Conservation (phyloP, 2,888 invertebrate species). For the Diadegma fenestrale region DNA sequence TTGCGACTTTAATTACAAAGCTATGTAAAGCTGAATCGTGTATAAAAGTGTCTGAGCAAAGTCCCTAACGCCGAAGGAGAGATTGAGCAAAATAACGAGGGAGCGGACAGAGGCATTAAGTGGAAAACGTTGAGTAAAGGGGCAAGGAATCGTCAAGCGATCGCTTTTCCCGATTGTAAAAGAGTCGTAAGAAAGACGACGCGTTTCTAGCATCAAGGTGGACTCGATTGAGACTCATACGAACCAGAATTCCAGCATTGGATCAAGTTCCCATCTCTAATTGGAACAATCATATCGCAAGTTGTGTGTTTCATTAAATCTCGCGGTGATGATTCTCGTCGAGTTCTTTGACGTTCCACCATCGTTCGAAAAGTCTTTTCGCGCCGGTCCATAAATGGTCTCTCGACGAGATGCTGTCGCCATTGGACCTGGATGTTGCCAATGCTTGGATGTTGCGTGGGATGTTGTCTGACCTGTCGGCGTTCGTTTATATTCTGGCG, state of each 20-base stretch:
- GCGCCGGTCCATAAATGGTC: slow-evolving; percentile 76
- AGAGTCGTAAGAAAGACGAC: not conserved
- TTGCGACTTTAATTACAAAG: slow-evolving; percentile 67
- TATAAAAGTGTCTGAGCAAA: slow-evolving; percentile 44
- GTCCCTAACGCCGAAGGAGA: slow-evolving; percentile 15
- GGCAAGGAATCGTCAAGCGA: slow-evolving; percentile 32
- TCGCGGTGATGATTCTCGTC: not conserved
- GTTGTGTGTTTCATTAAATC: slow-evolving; percentile 25
- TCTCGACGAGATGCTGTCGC: slow-evolving; percentile 60
- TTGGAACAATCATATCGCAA: slow-evolving; percentile 52
- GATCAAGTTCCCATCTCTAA: slow-evolving; percentile 30
- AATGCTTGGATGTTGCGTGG: slow-evolving; percentile 72
- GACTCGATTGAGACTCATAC: slow-evolving; percentile 35
- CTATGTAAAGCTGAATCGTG: slow-evolving; percentile 50
- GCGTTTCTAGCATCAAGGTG: not conserved
- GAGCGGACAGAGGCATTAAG: slow-evolving; percentile 6
- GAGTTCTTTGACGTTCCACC: not conserved
- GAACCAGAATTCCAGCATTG: slow-evolving; percentile 18
- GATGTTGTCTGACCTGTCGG: slow-evolving; percentile 71
- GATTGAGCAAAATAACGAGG: slow-evolving; percentile 10
- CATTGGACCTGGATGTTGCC: slow-evolving; percentile 8
- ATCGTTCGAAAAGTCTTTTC: not conserved
- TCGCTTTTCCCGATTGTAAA: slow-evolving; percentile 25
- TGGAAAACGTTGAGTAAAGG: slow-evolving; percentile 31
- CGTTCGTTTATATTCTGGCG: slow-evolving; percentile 43